A percentile compares a stretch with the other conserved stretches of the same genome.
These are phyloP conservation scores for Muschampia plurimacula DNA, from an alignment of 2,888 invertebrate genomes.

Conservation along the genomic window DNA sequence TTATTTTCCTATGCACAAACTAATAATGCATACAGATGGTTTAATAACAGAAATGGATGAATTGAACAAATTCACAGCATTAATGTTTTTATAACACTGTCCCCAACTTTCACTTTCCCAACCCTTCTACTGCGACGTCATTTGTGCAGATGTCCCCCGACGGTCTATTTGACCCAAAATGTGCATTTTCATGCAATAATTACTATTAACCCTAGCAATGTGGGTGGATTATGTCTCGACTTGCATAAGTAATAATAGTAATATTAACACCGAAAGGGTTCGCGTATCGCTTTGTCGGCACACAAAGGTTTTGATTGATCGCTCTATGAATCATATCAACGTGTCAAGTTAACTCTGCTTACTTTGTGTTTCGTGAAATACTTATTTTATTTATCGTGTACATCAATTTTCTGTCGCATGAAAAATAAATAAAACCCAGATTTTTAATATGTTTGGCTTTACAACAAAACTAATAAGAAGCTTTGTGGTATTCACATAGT, in stretches of 20 bases:
- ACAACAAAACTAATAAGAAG: background rate
- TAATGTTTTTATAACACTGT: background rate
- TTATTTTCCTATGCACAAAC: background rate
- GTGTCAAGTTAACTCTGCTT: slow-evolving; percentile 18
- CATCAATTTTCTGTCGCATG: slow-evolving; percentile 7
- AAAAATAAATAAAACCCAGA: slow-evolving; percentile 2
- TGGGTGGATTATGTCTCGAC: slow-evolving; percentile 53
- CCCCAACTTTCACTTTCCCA: slow-evolving; percentile 53
- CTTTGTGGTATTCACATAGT: background rate
- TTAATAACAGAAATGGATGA: slow-evolving; percentile 4
- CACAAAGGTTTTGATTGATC: slow-evolving; percentile 48
- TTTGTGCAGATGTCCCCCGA: slow-evolving; percentile 61
- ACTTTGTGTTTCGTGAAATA: slow-evolving; percentile 25
- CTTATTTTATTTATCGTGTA: slow-evolving; percentile 24
- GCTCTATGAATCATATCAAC: slow-evolving; percentile 38
- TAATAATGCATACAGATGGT: background rate
- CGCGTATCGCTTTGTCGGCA: slow-evolving; percentile 58
- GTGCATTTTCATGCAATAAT: slow-evolving; percentile 55
- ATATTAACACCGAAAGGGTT: slow-evolving; percentile 53
- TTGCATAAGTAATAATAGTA: slow-evolving; percentile 39
- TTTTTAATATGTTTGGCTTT: slow-evolving; percentile 4
- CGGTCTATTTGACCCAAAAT: slow-evolving; percentile 58
- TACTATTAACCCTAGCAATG: slow-evolving; percentile 47
- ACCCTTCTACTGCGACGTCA: slow-evolving; percentile 54
- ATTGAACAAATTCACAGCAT: slow-evolving; percentile 20